Base-by-base conservation (phyloP, 2,888 invertebrate genomes). In the Latrodectus elegans region DNA sequence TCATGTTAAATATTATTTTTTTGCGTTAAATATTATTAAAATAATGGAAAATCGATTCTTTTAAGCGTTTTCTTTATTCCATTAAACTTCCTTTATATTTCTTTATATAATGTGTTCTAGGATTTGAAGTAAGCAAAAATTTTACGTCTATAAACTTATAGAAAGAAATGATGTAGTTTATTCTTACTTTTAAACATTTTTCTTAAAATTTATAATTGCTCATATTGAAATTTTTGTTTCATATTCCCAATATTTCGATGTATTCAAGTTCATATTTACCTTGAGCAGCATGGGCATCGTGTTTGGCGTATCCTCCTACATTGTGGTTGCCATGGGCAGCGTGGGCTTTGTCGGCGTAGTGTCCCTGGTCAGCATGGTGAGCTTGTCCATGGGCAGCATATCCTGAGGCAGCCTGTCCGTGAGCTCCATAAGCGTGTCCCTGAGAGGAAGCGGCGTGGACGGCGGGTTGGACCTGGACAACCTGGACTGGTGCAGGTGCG, bases 221-320 rank as follows among this genome's bases (percentile, higher is more conserved):
- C n/a, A 64, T 64, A 15, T 4, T 15, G 14, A 15, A 15, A 64
- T 64, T 4, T 64, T 15, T 4, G 14, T 64, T 15, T 9, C 6
- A 15, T 15, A n/a, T 68, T 17, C 10, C n/a, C 22, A 68, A 6
- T 68, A 17, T 6, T 22, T 17, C 17, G 12, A 12, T 68, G 6
- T 3, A 17, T n/a, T n/a, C 0, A 1, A 38, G 12, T 49, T n/a
- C 11, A 52, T 15, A 49, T 65, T 71, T 64, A 86, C 86, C 75
- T 64, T 89, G 89, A 49, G 83, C 89, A n/a, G 73, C 85, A 6
- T 89, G 72, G n/a, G 80, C 84, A 67, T 86, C 89, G 52, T 89
- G 89, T 22, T 73, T 79, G 64, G 76, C 74, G 65, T 86, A 82
- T 38, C 73, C 85, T 17, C 86, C 89, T 10, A 53, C 71, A 22